Evolutionary conservation across 2,113 vertebrate genomes (phyloP), one percentile per base, ranked within the genome.

Genomic region (Mastomys natalensis): DNA sequence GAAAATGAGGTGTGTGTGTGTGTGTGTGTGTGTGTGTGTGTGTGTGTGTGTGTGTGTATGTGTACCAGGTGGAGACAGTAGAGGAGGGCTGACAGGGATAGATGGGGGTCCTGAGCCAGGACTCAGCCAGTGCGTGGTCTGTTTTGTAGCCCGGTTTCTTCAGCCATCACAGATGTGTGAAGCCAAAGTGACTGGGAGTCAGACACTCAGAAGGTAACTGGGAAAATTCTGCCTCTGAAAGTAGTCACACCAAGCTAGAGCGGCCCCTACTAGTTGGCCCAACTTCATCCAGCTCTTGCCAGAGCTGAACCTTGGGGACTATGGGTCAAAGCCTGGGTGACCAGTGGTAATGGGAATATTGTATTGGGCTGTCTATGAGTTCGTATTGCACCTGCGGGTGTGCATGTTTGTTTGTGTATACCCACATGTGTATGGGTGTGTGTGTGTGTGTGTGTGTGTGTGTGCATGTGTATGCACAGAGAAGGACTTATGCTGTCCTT

Each of bases 191-290:
- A 37, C 22, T 6, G 17, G 12, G 76, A 82, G 85, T 21, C 1
- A 11, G 22, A 58, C 48, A 45, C n/a, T 22, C 86, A 37, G 82
- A 84, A 73, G 40, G 48, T 37, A 60, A 22, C 21, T 26, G 31
- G 64, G 7, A 82, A 77, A 76, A 81, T 2, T 0, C 43, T 4
- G 16, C 62, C 64, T 62, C 48, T 40, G 12, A 40, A 73, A 9
- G 68, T 2, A 81, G 45, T 58, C 45, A 26, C 22, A 5, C 12
- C 45, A 3, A n/a, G 6, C 58, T 84, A 80, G 48, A 58, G 3
- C 3, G 0, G 10, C n/a, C 29, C 70, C 34, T n/a, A 29, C 70
- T 4, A 0, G 22, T 3, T 10, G 5, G 34, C 72, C 21, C 22
- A 24, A 3, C 6, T 60, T 45, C 45, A 11, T 31, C 3, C 43